phyloP scores from a whole-genome alignment of 2,797 vertebrate genomes.

The Typhlichthys subterraneus region DNA sequence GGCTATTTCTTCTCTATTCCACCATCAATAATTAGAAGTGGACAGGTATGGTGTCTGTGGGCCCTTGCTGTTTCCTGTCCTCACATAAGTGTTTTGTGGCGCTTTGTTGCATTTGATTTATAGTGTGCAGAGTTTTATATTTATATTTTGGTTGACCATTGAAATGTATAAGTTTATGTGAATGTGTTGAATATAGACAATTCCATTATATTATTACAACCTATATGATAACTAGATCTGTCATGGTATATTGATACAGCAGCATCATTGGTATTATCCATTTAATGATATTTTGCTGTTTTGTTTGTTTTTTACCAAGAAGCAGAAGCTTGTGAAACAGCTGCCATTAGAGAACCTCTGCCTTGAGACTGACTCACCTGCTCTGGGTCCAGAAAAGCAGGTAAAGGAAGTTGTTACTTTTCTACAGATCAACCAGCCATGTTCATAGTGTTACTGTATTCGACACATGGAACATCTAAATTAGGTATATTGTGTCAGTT shows the following conservation, averaged over 20 bases:
- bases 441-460: too few relatives aligned
- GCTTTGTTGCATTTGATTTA: not conserved
- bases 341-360: constrained; percentile 92
- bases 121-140: too few relatives aligned
- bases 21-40: constrained; percentile 90
- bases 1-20: constrained; percentile 96
- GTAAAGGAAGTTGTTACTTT: constrained; percentile 59
- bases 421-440: too few relatives aligned
- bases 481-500: too few relatives aligned
- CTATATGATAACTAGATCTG: too few relatives aligned
- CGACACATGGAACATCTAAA: too few relatives aligned
- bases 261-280: constrained; percentile 16
- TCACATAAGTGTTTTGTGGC: not conserved
- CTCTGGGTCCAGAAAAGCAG: constrained; percentile 93
- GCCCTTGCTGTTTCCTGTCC: not conserved
- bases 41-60: constrained; percentile 80
- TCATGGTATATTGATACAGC: not conserved
- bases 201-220: too few relatives aligned
- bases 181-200: too few relatives aligned
- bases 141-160: too few relatives aligned
- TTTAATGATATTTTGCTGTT: constrained; percentile 10
- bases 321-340: constrained; percentile 96
- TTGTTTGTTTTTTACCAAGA: constrained; percentile 82
- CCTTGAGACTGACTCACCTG: constrained; percentile 94
- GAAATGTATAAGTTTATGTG: not conserved